Percentiles rank a stretch among this genome's conserved stretches.
phyloP scores from a whole-genome alignment of 2,113 vertebrate species.

The Peromyscus maniculatus region DNA sequence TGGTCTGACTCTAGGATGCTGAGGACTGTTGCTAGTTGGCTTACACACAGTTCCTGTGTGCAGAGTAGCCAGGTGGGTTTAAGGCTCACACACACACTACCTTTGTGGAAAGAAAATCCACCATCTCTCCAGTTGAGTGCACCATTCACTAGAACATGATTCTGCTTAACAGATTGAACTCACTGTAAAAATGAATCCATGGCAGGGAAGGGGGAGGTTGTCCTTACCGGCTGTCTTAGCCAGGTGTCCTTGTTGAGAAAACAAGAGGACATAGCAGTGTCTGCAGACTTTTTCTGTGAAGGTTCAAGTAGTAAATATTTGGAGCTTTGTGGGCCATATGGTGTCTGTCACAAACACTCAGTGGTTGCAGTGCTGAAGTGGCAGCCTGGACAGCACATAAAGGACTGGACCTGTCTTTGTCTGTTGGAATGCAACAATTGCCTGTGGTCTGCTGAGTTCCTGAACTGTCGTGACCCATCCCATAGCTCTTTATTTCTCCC shows the following conservation, averaged over 20 bases:
- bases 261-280: neutral
- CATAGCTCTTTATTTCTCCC: neutral
- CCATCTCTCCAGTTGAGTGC: neutral
- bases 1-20: neutral
- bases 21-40: neutral
- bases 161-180: neutral
- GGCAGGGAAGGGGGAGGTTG: neutral
- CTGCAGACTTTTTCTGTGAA: neutral
- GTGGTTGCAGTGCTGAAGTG: neutral
- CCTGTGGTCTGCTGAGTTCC: neutral
- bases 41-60: no score
- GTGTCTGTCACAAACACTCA: neutral
- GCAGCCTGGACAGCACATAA: neutral
- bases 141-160: neutral
- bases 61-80: no score
- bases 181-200: neutral
- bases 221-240: neutral
- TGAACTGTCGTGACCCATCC: neutral
- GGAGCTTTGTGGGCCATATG: neutral
- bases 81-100: neutral
- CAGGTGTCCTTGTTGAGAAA: neutral
- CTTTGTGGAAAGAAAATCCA: neutral
- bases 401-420: neutral
- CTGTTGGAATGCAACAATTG: neutral
- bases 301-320: neutral